Evolutionary conservation across 2,888 invertebrate species (phyloP).

Genomic region (Coenonympha arcania): DNA sequence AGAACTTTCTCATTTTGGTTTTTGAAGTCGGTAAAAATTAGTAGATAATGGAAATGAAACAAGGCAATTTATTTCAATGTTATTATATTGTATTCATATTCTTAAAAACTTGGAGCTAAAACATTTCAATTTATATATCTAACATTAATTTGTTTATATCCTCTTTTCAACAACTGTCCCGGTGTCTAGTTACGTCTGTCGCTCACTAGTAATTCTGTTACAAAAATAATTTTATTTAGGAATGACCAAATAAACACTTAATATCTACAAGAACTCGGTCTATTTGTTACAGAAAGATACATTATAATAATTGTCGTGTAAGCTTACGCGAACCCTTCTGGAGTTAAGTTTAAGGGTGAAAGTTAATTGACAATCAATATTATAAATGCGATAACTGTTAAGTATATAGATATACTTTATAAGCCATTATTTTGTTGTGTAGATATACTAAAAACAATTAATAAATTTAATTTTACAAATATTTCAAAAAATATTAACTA

Average conservation of each 20-base stretch:
- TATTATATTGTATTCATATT: constrained; percentile 58
- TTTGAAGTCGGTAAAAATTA: no score
- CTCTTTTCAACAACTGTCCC: constrained; percentile 46
- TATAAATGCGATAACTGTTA: constrained; percentile 20
- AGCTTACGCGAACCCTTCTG: constrained; percentile 17
- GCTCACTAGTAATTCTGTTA: constrained; percentile 47
- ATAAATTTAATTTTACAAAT: no score
- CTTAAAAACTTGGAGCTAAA: constrained; percentile 70
- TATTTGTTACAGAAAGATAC: constrained; percentile 25
- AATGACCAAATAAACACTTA: constrained; percentile 36
- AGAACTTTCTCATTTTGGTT: no score
- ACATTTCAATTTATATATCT: constrained; percentile 57
- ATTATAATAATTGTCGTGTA: constrained; percentile 22
- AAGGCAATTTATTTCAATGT: constrained; percentile 44
- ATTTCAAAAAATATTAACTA: no score
- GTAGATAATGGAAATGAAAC: no score
- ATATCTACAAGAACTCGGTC: constrained; percentile 34
- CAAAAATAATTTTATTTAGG: constrained; percentile 63
- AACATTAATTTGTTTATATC: constrained; percentile 44
- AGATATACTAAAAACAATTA: no score
- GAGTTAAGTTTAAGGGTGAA: constrained; percentile 15
- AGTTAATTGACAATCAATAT: constrained; percentile 28
- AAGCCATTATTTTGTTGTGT: not conserved
- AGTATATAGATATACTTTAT: not conserved
- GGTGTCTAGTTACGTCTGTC: constrained; percentile 36